A percentile compares a stretch with the other conserved stretches of the same genome.
phyloP scores from a whole-genome alignment of 2,797 vertebrate genomes.

The Coranthus polyacanthus region DNA sequence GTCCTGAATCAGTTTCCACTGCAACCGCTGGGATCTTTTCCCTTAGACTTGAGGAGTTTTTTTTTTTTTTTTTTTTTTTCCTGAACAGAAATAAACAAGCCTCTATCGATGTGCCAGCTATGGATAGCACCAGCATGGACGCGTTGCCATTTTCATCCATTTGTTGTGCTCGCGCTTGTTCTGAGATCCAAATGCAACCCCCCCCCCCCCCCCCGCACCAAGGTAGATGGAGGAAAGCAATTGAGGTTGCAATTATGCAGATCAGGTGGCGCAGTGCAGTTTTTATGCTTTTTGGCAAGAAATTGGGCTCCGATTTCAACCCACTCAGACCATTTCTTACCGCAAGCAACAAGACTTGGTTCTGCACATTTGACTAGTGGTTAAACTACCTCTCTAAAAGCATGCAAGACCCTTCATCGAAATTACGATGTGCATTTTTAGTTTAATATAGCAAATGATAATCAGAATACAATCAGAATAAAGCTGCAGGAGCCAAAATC shows the following conservation, averaged over 20 bases:
- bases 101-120: constrained; percentile 12
- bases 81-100: constrained; percentile 29
- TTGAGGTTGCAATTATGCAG: constrained; percentile 31
- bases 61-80: neutral
- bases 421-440: too few species aligned
- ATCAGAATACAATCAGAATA: too few species aligned
- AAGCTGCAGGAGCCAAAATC: too few species aligned
- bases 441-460: too few species aligned
- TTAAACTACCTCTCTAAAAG: neutral
- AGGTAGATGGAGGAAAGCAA: constrained; percentile 17
- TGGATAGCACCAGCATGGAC: neutral
- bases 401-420: too few species aligned
- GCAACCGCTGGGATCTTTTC: constrained; percentile 17
- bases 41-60: constrained; percentile 19
- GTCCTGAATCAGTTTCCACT: constrained; percentile 13
- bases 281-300: constrained; percentile 32
- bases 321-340: constrained; percentile 1
- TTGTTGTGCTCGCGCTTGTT: constrained; percentile 4
- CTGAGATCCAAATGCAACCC: constrained; percentile 11
- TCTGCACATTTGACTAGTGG: neutral
- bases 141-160: neutral
- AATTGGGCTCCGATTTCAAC: constrained; percentile 7
- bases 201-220: neutral
- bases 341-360: neutral
- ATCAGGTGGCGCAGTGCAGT: constrained; percentile 23